phyloP scores from a whole-genome alignment of 2,888 invertebrate species.

The Cryptosula pallasiana region DNA sequence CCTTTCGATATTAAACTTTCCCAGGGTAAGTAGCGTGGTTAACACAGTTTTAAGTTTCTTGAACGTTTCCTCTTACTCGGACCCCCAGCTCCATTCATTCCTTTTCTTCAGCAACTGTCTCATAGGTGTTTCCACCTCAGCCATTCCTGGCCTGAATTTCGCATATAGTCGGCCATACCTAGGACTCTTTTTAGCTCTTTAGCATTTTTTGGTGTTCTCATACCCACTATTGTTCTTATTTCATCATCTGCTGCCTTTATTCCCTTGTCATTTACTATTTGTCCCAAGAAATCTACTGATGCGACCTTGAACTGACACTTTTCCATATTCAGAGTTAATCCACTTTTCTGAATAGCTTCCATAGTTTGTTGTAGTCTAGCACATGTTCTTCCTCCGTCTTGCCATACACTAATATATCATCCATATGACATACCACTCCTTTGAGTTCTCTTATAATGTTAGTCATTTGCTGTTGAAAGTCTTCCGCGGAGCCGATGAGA shows the following conservation, averaged over 20 bases:
- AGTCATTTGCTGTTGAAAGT: background rate
- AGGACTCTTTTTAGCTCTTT: background rate
- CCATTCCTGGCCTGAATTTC: conserved; percentile 30
- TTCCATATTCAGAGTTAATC: background rate
- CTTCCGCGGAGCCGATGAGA: background rate
- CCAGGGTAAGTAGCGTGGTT: conserved; percentile 28
- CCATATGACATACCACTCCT: background rate
- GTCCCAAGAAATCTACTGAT: background rate
- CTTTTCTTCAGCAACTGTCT: conserved; percentile 28
- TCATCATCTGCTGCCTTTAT: background rate
- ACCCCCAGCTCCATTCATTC: conserved; percentile 24
- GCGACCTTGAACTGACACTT: background rate
- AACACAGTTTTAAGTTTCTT: conserved; percentile 27
- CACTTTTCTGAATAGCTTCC: no score
- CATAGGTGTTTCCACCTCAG: conserved; percentile 29
- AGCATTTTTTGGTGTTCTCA: background rate
- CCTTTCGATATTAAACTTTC: conserved; percentile 27
- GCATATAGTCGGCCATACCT: conserved; percentile 29
- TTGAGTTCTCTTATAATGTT: background rate
- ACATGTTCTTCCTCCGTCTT: background rate
- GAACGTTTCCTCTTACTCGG: conserved; percentile 25
- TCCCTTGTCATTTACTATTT: background rate
- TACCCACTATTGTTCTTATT: background rate
- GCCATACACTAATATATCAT: background rate
- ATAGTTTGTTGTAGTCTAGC: no score